Evolutionary conservation across 2,888 invertebrate species (phyloP).

Genomic region (Clepsis dumicolana): DNA sequence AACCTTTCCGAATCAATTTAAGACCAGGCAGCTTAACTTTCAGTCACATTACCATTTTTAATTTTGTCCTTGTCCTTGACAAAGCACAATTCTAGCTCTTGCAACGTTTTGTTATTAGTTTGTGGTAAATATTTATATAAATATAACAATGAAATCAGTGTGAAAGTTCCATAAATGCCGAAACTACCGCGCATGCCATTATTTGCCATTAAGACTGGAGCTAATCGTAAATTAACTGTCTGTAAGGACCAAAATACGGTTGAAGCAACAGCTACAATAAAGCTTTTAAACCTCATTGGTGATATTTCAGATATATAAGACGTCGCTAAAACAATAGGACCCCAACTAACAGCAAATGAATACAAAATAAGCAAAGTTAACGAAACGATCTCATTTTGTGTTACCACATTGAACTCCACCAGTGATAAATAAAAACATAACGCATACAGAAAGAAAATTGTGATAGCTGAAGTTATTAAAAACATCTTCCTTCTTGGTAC

Average conservation of each 20-base stretch:
- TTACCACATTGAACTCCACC: neutral
- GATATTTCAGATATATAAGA: slow-evolving; percentile 16
- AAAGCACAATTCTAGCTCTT: slow-evolving; percentile 26
- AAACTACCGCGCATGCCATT: slow-evolving; percentile 28
- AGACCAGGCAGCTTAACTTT: neutral
- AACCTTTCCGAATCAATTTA: neutral
- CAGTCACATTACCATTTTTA: neutral
- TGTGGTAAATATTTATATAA: slow-evolving; percentile 30
- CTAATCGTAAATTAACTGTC: neutral
- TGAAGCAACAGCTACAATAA: neutral
- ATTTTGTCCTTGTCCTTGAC: slow-evolving; percentile 8
- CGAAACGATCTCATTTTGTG: slow-evolving; percentile 3
- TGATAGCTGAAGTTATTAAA: slow-evolving; percentile 20
- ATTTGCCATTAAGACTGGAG: slow-evolving; percentile 20
- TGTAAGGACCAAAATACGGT: neutral
- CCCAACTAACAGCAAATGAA: slow-evolving; percentile 33
- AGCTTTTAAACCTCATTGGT: slow-evolving; percentile 23
- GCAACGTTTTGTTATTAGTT: slow-evolving; percentile 32
- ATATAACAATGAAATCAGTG: slow-evolving; percentile 8
- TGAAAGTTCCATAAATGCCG: slow-evolving; percentile 21
- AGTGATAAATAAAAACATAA: slow-evolving; percentile 20
- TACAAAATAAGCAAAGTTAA: slow-evolving; percentile 16
- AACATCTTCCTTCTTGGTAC: slow-evolving; percentile 21
- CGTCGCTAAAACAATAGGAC: slow-evolving; percentile 25
- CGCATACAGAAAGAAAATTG: slow-evolving; percentile 16